Evolutionary conservation across 2,888 invertebrate species (phyloP).

Genomic region (Metopia argyrocephala): DNA sequence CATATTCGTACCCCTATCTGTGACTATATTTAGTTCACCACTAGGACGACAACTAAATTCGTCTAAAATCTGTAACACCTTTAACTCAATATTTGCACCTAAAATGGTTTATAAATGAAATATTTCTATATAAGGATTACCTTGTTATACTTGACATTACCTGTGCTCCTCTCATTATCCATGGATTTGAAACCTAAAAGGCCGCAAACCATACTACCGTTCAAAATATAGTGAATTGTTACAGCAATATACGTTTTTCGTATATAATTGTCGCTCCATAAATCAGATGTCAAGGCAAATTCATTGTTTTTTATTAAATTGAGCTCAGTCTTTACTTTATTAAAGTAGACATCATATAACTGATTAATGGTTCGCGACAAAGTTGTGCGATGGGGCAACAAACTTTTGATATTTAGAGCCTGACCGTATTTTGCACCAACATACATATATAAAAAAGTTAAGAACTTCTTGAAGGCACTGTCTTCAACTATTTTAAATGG

Average conservation of each 20-base stretch:
- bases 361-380: no score
- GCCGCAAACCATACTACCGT: conserved; percentile 2
- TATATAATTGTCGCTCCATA: conserved; percentile 22
- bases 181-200: conserved; percentile 15
- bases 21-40: conserved; percentile 13
- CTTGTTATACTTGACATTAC: background rate
- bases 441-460: conserved; percentile 21
- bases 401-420: no score
- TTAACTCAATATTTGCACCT: conserved; percentile 5
- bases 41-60: conserved; percentile 5
- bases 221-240: conserved; percentile 12
- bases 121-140: background rate
- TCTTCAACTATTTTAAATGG: conserved; percentile 51
- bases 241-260: conserved; percentile 4
- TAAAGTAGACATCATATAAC: conserved; percentile 27
- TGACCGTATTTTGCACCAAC: no score
- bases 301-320: background rate
- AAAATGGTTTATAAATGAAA: background rate
- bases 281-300: background rate
- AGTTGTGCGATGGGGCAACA: no score
- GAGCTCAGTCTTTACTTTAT: conserved; percentile 27
- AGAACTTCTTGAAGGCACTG: conserved; percentile 37
- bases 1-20: conserved; percentile 9
- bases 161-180: background rate
- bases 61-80: conserved; percentile 1